Evolutionary conservation across 2,888 invertebrate species (phyloP), one percentile per base, ranked within the genome.

Genomic region (Synanthedon myopaeformis): DNA sequence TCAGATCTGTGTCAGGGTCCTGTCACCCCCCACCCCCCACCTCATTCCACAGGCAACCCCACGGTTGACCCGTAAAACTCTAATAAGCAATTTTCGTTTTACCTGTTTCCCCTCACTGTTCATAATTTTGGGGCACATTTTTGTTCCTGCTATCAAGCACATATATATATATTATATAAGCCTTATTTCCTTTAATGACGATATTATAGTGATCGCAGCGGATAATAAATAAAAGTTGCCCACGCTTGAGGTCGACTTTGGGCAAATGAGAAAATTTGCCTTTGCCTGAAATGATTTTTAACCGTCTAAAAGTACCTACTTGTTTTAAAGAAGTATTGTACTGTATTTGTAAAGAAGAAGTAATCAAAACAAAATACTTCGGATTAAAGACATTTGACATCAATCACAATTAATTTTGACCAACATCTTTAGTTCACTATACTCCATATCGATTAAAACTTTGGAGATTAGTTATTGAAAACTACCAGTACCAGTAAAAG

Each of bases 1-100:
- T 74, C 68, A 77, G 80, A 85, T 85, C 84, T 84, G 80, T 86
- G 87, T 87, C 87, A 86, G 82, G 86, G 87, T 82, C 75, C 79
- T 75, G 77, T 67, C 66, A 67, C 68, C 65, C 66, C 58, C 63
- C 68, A 64, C 58, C 45, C 58, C 56, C 72, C 66, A 35, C 35
- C 35, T 10, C 35, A 35, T 35, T 8, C 10, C 35, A 60, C 64
- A 58, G 64, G 62, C 70, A 67, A 35, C 35, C 35, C 35, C 35
- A 69, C 72, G 70, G 74, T 74, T 79, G 78, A 82, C 82, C 82
- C 78, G 79, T 79, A 81, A 82, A 84, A 79, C 75, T 79, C 63
- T 69, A 49, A 49, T 45, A 23, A 77, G 75, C 77, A 72, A 35
- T 79, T 84, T 78, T 73, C 76, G 73, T 75, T 75, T 72, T 67